Conservation (phyloP, 2,888 invertebrate species). For the Operophtera brumata region DNA sequence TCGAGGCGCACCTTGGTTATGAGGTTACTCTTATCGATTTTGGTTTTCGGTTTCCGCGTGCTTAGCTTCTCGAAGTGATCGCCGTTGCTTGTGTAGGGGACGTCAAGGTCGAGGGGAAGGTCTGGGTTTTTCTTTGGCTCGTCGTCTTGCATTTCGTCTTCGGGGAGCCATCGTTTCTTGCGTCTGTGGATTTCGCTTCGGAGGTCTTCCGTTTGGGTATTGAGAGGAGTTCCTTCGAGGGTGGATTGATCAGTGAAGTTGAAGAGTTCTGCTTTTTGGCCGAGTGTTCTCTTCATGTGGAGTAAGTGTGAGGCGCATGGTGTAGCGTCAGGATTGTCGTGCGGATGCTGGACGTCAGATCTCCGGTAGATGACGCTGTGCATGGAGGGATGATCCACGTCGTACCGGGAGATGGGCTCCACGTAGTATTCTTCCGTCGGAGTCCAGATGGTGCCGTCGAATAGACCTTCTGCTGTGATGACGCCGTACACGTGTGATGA, state of each 20-base stretch:
- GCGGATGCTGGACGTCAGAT: constrained; percentile 85
- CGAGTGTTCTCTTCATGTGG: constrained; percentile 69
- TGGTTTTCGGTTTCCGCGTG: constrained; percentile 75
- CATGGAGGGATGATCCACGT: constrained; percentile 78
- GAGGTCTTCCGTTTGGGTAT: constrained; percentile 64
- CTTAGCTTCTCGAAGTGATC: constrained; percentile 75
- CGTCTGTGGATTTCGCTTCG: constrained; percentile 64
- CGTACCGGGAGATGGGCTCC: constrained; percentile 88
- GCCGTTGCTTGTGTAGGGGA: constrained; percentile 83
- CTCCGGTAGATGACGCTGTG: constrained; percentile 92
- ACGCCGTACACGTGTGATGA: constrained; percentile 90
- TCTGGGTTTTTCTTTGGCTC: constrained; percentile 83
- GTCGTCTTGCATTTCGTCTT: constrained; percentile 82
- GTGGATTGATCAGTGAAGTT: constrained; percentile 61
- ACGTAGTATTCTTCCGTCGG: constrained; percentile 90
- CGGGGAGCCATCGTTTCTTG: constrained; percentile 85
- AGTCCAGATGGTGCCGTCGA: constrained; percentile 93
- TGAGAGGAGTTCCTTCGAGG: constrained; percentile 50
- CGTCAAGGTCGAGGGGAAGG: constrained; percentile 83
- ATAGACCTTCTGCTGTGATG: constrained; percentile 91
- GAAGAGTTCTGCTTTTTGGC: constrained; percentile 63
- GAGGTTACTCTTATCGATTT: constrained; percentile 77
- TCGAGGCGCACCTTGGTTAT: constrained; percentile 78
- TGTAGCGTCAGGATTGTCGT: constrained; percentile 51
- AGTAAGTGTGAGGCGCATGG: constrained; percentile 83